A percentile compares a stretch with the other conserved stretches of the same genome.
Evolutionary conservation across 2,888 invertebrate genomes (phyloP).

Genomic region (Mesodorylaimus sp.): DNA sequence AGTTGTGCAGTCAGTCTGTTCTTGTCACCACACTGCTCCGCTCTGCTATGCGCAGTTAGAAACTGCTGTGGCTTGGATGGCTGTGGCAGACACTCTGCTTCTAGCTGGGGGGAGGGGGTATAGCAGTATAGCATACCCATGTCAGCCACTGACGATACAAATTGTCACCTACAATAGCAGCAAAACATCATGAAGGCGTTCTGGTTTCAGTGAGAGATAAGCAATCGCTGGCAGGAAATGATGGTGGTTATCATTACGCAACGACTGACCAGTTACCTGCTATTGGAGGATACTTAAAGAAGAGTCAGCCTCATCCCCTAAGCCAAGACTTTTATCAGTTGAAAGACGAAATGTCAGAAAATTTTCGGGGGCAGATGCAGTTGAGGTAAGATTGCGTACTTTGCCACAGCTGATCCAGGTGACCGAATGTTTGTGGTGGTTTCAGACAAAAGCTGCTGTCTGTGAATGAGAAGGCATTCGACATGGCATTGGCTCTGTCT

Average conservation of each 20-base stretch:
- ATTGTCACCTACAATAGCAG: too few relatives aligned
- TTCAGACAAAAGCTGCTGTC: constrained; percentile 60
- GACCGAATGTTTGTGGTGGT: constrained; percentile 1
- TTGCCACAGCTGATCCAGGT: too few relatives aligned
- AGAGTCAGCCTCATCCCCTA: not conserved
- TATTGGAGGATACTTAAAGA: not conserved
- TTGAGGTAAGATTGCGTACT: not conserved
- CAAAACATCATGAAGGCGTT: too few relatives aligned
- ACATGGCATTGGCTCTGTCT: constrained; percentile 19
- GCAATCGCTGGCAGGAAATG: too few relatives aligned
- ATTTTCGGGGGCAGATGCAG: not conserved
- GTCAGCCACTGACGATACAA: too few relatives aligned
- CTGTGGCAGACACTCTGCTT: too few relatives aligned
- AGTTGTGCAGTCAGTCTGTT: too few relatives aligned
- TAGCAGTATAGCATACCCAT: too few relatives aligned
- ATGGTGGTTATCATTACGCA: too few relatives aligned
- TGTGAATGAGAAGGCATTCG: constrained; percentile 43
- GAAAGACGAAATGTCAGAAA: not conserved
- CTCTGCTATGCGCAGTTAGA: not conserved
- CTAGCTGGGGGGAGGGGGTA: too few relatives aligned
- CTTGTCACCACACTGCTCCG: not conserved
- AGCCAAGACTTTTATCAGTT: not conserved
- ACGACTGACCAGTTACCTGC: not conserved
- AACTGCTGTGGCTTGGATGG: too few relatives aligned
- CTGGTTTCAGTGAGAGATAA: too few relatives aligned